Base-by-base conservation (phyloP, 2,888 invertebrate genomes). In the Cerceris ruficornis region DNA sequence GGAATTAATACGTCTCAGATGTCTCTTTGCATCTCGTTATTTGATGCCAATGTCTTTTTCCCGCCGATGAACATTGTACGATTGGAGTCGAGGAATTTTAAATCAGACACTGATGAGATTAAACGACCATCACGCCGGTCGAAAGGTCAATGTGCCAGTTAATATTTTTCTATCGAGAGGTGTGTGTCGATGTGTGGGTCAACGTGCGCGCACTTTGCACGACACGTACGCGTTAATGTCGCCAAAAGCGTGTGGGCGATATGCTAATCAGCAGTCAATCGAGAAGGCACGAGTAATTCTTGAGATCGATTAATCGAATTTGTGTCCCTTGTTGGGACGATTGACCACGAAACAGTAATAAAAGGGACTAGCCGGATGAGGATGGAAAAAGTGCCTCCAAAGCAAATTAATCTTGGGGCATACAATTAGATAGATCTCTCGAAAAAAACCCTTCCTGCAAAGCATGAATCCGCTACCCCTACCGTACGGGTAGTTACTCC, bases 261-360 rank as follows among this genome's bases (percentile, higher is more conserved):
- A 77, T 64, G 77, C 57, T 74, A 81, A 85, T 75, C 60, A 75
- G 67, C 58, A 73, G 69, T 65, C 77, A 78, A 75, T 80, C 77
- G 50, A 65, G 77, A 69, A 79, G 72, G 74, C 72, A 73, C 75
- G 68, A 73, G 67, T 14, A 17, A 43, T 11, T 74, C 69, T 60
- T 57, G n/a, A 39, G 42, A 41, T 15, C 42, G 13, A 7, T n/a
- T 43, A 17, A 11, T 28, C 17, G n/a, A 49, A 46, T 66, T 65
- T 69, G 58, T 15, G 8, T 59, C 8, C 9, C 52, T 68, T 42
- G 52, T 77, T 73, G 55, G 69, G 54, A 13, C 41, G 58, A 39
- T 58, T 54, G 50, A 28, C 49, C 46, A 70, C 61, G 54, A 59
- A 46, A 11, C 15, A 5, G n/a, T 52, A 50, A 41, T 66, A 68